Base-by-base conservation (phyloP, 1,140 invertebrate species). In the Psix sp. region DNA sequence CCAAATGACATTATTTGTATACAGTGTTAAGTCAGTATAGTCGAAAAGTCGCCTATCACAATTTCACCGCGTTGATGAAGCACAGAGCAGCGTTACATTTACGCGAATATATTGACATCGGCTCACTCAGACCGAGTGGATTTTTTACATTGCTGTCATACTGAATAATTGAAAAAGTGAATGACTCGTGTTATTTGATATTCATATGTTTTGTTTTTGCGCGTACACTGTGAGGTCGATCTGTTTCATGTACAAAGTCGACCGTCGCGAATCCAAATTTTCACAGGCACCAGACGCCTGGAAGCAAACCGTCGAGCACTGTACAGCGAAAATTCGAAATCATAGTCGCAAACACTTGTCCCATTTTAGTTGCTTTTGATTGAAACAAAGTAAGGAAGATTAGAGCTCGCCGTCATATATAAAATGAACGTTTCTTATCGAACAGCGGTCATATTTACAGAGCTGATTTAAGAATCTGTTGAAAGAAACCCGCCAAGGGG, bases 331-430 rank as follows among this genome's bases (percentile, higher is more conserved):
- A 63, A n/a, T 78, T 56, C n/a, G 38, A 66, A 56, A 60, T 54
- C 17, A 63, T 48, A 56, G 13, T 51, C 36, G 35, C 33, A 62
- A 13, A 38, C 35, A 48, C 26, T 46, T 59, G 14, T 18, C 0
- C 36, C 11, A n/a, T 59, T 57, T 46, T 11, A 43, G 66, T 66
- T 51, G 57, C 68, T 82, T 84, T 81, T 84, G 80, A 82, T 84
- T 79, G 79, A 79, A 80, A 73, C 52, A 62, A 77, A 79, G 67
- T n/a, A n/a, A n/a, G 52, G 70, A 68, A 62, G 48, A 38, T 45
- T 11, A 43, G 54, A 60, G 54, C 46, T 42, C 48, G n/a, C n/a
- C n/a, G n/a, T n/a, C n/a, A n/a, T n/a, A n/a, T n/a, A n/a, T n/a
- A n/a, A n/a, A n/a, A n/a, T n/a, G n/a, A n/a, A n/a, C n/a, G n/a